Conservation (phyloP, 2,888 invertebrate genomes). For the Chrysotoxum bicinctum region DNA sequence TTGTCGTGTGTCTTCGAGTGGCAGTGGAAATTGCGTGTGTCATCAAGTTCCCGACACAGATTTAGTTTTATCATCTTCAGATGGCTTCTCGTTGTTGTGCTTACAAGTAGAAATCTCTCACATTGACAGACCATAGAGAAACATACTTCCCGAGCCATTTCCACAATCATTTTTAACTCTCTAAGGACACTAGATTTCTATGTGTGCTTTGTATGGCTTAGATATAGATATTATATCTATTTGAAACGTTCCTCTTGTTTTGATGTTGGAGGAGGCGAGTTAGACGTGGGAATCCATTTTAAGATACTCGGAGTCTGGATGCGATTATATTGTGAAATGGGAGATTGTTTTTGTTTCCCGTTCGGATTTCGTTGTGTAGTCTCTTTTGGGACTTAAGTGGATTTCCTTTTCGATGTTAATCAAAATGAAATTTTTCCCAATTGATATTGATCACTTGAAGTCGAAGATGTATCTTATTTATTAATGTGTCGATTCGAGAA, state of each 20-base stretch:
- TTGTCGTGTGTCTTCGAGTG: constrained; percentile 63
- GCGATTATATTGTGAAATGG: not conserved
- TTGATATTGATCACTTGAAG: constrained; percentile 41
- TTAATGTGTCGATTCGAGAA: not conserved
- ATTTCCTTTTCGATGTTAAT: constrained; percentile 62
- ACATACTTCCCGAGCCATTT: not conserved
- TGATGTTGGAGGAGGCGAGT: not conserved
- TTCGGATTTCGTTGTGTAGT: not conserved
- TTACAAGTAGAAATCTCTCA: constrained; percentile 47
- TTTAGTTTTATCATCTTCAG: constrained; percentile 12
- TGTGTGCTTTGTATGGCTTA: not conserved
- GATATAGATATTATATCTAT: constrained; percentile 1
- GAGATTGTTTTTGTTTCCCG: constrained; percentile 12
- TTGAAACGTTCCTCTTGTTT: not conserved
- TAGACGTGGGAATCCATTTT: not conserved
- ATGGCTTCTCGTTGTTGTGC: constrained; percentile 57
- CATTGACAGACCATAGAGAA: not conserved
- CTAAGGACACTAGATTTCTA: constrained; percentile 5
- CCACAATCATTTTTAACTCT: constrained; percentile 8
- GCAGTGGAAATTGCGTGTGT: constrained; percentile 62
- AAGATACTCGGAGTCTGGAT: not conserved
- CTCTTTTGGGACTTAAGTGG: constrained; percentile 37
- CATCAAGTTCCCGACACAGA: constrained; percentile 52
- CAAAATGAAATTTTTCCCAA: constrained; percentile 44
- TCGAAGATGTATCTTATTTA: constrained; percentile 30